Conservation (phyloP, 2,113 vertebrate species). For the Hemiscyllium ocellatum region DNA sequence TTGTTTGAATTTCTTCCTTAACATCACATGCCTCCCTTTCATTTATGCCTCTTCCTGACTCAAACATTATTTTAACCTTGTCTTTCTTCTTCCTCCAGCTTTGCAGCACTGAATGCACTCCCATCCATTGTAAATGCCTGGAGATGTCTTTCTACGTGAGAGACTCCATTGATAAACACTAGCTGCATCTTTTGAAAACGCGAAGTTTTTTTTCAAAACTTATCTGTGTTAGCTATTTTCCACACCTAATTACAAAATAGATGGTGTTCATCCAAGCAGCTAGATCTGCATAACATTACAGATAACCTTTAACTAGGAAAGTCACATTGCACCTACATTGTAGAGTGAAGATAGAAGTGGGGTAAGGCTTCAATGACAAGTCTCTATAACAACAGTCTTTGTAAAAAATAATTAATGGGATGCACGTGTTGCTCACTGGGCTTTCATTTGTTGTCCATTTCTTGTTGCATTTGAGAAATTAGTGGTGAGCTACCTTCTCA, state of each 20-base stretch:
- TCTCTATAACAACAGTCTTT: background rate
- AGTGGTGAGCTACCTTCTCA: no score
- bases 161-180: background rate
- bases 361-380: background rate
- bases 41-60: background rate
- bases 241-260: background rate
- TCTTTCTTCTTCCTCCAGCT: background rate
- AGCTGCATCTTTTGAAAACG: background rate
- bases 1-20: background rate
- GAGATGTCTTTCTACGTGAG: background rate
- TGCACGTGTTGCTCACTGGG: no score
- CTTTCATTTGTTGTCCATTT: no score
- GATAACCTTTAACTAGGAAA: background rate
- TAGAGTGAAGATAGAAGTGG: background rate
- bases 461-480: no score
- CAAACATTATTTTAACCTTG: background rate
- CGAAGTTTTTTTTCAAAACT: background rate
- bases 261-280: background rate
- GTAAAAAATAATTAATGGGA: no score
- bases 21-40: background rate
- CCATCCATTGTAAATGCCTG: background rate
- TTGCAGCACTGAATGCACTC: background rate
- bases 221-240: background rate
- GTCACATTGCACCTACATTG: background rate
- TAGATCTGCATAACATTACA: conserved; percentile 8